Evolutionary conservation across 2,797 vertebrate genomes (phyloP).

Genomic region (Pampus argenteus): DNA sequence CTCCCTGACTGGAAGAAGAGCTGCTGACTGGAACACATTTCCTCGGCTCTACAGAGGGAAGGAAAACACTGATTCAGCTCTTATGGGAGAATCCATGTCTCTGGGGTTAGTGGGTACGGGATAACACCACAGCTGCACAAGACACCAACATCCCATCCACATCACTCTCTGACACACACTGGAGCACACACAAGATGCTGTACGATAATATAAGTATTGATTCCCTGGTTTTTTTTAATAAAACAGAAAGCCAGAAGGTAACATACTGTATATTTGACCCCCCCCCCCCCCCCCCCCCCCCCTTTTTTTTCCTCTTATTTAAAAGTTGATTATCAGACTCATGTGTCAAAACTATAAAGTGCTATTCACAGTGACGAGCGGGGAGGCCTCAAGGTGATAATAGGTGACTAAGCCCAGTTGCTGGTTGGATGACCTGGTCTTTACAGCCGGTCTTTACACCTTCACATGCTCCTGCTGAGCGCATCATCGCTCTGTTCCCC

Average conservation of each 20-base stretch:
- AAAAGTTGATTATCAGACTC: conserved; percentile 3
- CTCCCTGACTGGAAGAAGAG: conserved; percentile 71
- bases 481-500: not conserved
- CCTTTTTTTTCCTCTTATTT: not conserved
- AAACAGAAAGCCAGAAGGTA: not conserved
- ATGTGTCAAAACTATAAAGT: conserved; percentile 21
- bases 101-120: conserved; percentile 65
- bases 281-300: no score
- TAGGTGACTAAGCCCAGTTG: conserved; percentile 38
- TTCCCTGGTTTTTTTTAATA: conserved; percentile 44
- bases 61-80: conserved; percentile 85
- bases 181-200: conserved; percentile 2
- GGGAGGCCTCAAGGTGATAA: conserved; percentile 34
- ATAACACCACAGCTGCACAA: conserved; percentile 48
- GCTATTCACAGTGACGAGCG: conserved; percentile 4
- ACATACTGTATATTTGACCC: no score
- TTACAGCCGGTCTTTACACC: conserved; percentile 66
- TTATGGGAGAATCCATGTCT: conserved; percentile 71
- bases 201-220: conserved; percentile 46
- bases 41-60: conserved; percentile 70
- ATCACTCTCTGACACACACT: conserved; percentile 40
- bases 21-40: conserved; percentile 83
- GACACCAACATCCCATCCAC: conserved; percentile 51
- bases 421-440: conserved; percentile 54
- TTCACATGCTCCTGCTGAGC: conserved; percentile 48